Base-by-base conservation (phyloP, 2,888 invertebrate species). In the Lasioglossum villosulum region DNA sequence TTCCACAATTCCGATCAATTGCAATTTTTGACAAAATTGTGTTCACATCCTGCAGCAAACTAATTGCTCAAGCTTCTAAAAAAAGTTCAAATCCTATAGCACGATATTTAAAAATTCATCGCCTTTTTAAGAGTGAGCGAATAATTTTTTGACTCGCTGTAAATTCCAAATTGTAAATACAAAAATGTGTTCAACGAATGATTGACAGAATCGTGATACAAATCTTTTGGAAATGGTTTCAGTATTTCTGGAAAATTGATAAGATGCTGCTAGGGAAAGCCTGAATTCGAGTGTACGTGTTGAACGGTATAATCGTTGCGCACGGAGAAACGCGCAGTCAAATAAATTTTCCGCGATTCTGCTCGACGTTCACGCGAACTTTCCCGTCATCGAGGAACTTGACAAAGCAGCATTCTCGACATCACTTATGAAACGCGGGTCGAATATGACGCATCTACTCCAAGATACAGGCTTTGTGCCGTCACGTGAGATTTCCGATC, bases 361-460 rank as follows among this genome's bases (percentile, higher is more conserved):
- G 30, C 30, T 16, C 27, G 14, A 10, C n/a, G 19, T 42, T 4
- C 16, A 4, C 8, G n/a, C 10, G n/a, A 63, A 73, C 78, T 39
- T 42, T 72, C 48, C 52, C 45, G 48, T 73, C 66, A 39, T 76
- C 75, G 63, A 8, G 19, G 19, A 16, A 56, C 45, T 42, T 71
- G 48, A 27, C 23, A 63, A 72, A 72, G 52, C 48, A 14, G 19
- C 66, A 45, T 73, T 78, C 68, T 34, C 74, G 37, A 56, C 74
- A 72, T 78, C 78, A 72, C 78, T 72, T 78, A 72, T 30, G 68
- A 79, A 74, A 76, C 75, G 72, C 56, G 30, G 42, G 56, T 75
- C 80, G 75, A 80, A 76, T 72, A 80, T 72, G 70, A 83, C 72
- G 63, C 75, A 80, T 75, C 56, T 52, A 39, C 59, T 75, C 77